Evolutionary conservation across 2,888 invertebrate species (phyloP).

Genomic region (Hemicrepidius hirtus): DNA sequence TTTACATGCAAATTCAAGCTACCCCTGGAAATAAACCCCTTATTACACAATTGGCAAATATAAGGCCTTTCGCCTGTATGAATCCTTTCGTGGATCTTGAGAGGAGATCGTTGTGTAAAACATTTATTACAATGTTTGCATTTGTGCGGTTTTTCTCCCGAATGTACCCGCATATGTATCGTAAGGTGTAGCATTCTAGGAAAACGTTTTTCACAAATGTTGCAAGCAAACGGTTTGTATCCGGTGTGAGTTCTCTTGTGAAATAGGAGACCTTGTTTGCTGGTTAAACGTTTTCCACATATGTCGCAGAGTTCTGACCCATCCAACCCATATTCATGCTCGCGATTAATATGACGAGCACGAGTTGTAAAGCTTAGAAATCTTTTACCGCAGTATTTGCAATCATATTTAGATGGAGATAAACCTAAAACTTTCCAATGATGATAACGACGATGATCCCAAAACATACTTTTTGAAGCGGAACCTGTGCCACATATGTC

Average conservation of each 20-base stretch:
- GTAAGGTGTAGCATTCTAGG: slow-evolving; percentile 55
- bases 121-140: slow-evolving; percentile 62
- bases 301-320: slow-evolving; percentile 71
- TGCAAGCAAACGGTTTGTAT: slow-evolving; percentile 69
- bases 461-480: slow-evolving; percentile 74
- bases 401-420: slow-evolving; percentile 69
- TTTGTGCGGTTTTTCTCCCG: slow-evolving; percentile 52
- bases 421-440: slow-evolving; percentile 68
- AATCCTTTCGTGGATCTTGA: slow-evolving; percentile 78
- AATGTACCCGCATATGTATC: slow-evolving; percentile 39
- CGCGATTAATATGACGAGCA: slow-evolving; percentile 65
- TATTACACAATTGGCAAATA: slow-evolving; percentile 67
- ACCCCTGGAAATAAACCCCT: slow-evolving; percentile 66
- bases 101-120: slow-evolving; percentile 74
- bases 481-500: slow-evolving; percentile 75
- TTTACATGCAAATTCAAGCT: slow-evolving; percentile 66
- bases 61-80: slow-evolving; percentile 66
- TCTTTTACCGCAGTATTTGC: slow-evolving; percentile 67
- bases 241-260: slow-evolving; percentile 62
- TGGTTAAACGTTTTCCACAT: slow-evolving; percentile 67
- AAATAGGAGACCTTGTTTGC: slow-evolving; percentile 67
- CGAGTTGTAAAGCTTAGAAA: slow-evolving; percentile 64
- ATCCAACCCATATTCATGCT: slow-evolving; percentile 73
- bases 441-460: slow-evolving; percentile 72
- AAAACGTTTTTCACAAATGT: slow-evolving; percentile 73